Evolutionary conservation across 2,113 vertebrate species (phyloP), one percentile per base, ranked within the genome.

Genomic region (Arothron firmamentum): DNA sequence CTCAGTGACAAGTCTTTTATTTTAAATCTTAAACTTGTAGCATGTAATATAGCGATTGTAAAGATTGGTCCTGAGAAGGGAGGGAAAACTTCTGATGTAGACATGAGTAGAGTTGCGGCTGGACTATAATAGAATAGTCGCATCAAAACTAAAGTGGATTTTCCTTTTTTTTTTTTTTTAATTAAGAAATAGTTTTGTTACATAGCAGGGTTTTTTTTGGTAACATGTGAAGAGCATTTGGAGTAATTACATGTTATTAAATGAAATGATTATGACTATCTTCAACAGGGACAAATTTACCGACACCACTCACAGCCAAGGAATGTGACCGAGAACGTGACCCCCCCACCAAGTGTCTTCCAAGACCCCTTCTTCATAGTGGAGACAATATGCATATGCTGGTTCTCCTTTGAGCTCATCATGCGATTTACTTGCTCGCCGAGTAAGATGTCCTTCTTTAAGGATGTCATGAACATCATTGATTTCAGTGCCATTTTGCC

Each of bases 391-490:
- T 96, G 94, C 42, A 95, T 96, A 79, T 93, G 90, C 52, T 96
- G 94, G 94, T 96, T 96, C 80, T 93, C 92, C 53, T 90, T 94
- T 2, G 94, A 96, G 86, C 87, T 96, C 9, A n/a, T 91, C 38
- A 89, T 94, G 46, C 90, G 94, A 5, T 90, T 96, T 13, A 0
- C 74, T 0, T 81, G 88, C 53, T 85, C 81, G 19, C 94, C 94
- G 0, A 95, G 93, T 85, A 96, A 95, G 62, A 56, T 71, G 0
- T 65, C 61, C 43, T 96, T 96, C 87, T 94, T 94, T 84, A 94
- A 93, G 73, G 91, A 93, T 1, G 84, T 94, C 77, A 95, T 96
- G 94, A 96, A 96, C 83, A 88, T 95, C 70, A 95, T 96, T 12
- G 94, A 96, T 65, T 90, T 94, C 28, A 83, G 90, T 17, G 93